Evolutionary conservation across 2,888 invertebrate genomes (phyloP), one percentile per base, ranked within the genome.

Genomic region (Athrips mouffetella): DNA sequence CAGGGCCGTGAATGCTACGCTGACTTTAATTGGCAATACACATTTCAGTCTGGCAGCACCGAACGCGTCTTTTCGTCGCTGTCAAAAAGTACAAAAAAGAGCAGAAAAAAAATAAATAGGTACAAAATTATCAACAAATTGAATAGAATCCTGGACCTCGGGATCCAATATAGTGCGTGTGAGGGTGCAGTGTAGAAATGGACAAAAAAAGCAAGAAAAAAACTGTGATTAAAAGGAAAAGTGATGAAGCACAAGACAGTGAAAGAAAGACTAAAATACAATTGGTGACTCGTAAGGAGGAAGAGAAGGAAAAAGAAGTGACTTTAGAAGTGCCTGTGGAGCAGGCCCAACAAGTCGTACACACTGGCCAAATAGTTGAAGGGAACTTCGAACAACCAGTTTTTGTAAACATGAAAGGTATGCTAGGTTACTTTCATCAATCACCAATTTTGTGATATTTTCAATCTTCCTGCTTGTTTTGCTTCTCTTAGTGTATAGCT

Each of bases 191-290:
- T 68, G 63, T 62, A 69, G 85, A 84, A 76, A 89, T 89, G 89
- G 89, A 89, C 77, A 89, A 89, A 71, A 89, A 89, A 73, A 86
- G 62, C 57, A 87, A 86, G 63, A 89, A 89, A 73, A 89, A 82
- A 72, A 80, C 80, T 63, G 88, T 82, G 39, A 83, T 81, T 49
- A 89, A 89, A 70, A 73, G 89, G 42, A 89, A 89, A 78, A 79
- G 69, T 72, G 89, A 88, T 60, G 89, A 89, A 23, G 59, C 77
- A 1, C 69, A 57, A 0, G 89, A 89, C 13, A 64, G 71, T 54
- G 88, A 87, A 25, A 85, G 81, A 60, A 87, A 87, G 61, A 59
- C 65, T 27, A 84, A 85, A 62, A 78, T 76, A 56, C 81, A 86
- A 85, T 78, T 84, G 27, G 68, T 76, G 49, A 72, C 80, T 16